phyloP scores from a whole-genome alignment of 2,888 invertebrate genomes.

The Conus canariensis region DNA sequence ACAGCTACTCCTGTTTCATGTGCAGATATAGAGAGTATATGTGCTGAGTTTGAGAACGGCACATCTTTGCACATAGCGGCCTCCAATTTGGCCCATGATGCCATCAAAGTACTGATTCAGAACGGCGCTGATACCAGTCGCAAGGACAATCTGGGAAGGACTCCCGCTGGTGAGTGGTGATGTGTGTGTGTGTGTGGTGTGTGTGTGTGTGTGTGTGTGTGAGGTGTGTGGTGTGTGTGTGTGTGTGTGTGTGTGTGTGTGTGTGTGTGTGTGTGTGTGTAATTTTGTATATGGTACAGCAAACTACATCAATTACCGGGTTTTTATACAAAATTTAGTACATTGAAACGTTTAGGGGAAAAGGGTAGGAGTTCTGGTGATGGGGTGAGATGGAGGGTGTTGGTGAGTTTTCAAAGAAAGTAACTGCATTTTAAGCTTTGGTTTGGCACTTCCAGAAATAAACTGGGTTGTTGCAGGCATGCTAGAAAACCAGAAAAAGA shows the following conservation, averaged over 20 bases:
- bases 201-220: slow-evolving; percentile 8
- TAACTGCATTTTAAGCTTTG: too few relatives aligned
- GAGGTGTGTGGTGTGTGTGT: neutral
- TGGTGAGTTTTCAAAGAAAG: too few relatives aligned
- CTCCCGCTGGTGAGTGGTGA: slow-evolving; percentile 55
- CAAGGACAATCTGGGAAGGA: slow-evolving; percentile 72
- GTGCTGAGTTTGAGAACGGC: slow-evolving; percentile 80
- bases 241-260: neutral
- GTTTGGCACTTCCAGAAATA: too few relatives aligned
- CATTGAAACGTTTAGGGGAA: too few relatives aligned
- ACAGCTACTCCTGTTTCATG: neutral
- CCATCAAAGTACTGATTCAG: slow-evolving; percentile 78
- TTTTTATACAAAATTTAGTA: too few relatives aligned
- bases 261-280: neutral
- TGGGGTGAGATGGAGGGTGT: too few relatives aligned
- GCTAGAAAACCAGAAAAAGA: too few relatives aligned
- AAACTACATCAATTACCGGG: too few relatives aligned
- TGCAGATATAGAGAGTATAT: slow-evolving; percentile 79
- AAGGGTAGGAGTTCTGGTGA: too few relatives aligned
- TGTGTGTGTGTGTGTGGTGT: too few relatives aligned
- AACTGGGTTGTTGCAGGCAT: too few relatives aligned
- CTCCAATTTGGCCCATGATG: slow-evolving; percentile 79
- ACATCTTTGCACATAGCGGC: slow-evolving; percentile 80
- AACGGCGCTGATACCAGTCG: slow-evolving; percentile 76
- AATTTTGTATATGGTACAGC: neutral